These are phyloP conservation scores for Enteromius radiatus DNA, from an alignment of 2,797 vertebrate genomes.

Conservation along the genomic window DNA sequence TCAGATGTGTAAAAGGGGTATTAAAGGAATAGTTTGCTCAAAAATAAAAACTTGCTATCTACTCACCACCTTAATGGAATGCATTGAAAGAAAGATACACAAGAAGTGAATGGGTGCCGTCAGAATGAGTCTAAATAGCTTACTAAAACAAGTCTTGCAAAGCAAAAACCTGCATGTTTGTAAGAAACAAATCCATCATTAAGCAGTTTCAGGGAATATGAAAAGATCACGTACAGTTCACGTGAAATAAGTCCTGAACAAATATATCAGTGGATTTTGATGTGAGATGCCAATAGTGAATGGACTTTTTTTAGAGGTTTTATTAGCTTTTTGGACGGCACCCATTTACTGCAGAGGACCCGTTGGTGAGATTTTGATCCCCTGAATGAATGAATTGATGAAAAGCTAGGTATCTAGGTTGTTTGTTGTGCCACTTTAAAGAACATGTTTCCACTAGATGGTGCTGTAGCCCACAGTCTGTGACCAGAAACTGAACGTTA, in stretches of 20 bases:
- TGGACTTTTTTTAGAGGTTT: neutral
- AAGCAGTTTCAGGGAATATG: neutral
- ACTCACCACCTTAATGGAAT: neutral
- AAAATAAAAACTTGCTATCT: neutral
- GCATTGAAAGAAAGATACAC: too few relatives aligned
- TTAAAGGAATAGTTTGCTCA: neutral
- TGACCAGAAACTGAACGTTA: neutral
- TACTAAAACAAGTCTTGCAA: neutral
- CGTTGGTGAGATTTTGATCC: neutral
- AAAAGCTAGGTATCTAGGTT: neutral
- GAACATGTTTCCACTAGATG: slow-evolving; percentile 3
- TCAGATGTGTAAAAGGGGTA: neutral
- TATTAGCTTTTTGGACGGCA: neutral
- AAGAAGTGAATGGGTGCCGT: neutral
- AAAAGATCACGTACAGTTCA: too few relatives aligned
- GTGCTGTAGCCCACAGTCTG: neutral
- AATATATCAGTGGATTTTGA: too few relatives aligned
- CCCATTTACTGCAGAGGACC: neutral
- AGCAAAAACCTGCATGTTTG: neutral
- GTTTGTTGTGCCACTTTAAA: neutral
- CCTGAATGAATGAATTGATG: neutral
- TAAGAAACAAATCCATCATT: neutral
- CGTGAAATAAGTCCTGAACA: too few relatives aligned
- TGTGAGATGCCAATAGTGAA: neutral
- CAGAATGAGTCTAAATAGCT: neutral